Percentiles rank a stretch among this genome's conserved stretches.
These are phyloP conservation scores for Seriola dumerili DNA, from an alignment of 2,113 vertebrate species.

Conservation along the genomic window DNA sequence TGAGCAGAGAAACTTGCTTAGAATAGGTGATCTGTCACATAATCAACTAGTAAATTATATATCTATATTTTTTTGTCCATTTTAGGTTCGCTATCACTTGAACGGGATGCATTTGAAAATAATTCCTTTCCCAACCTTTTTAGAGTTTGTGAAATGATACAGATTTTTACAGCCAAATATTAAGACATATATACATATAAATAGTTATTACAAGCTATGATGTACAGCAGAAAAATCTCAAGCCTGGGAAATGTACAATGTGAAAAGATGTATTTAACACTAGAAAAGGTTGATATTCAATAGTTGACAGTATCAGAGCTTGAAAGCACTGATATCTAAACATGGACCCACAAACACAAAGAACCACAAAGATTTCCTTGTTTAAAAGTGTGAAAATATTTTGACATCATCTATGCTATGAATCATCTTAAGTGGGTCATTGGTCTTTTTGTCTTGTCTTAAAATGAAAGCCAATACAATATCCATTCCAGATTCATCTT, in stretches of 20 bases:
- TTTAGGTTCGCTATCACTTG: no score
- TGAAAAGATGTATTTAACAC: neutral
- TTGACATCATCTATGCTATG: neutral
- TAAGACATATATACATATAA: no score
- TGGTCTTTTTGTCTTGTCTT: neutral
- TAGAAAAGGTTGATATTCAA: neutral
- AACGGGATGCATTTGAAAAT: no score
- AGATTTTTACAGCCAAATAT: no score
- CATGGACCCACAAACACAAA: neutral
- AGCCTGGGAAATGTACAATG: neutral
- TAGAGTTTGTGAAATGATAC: no score
- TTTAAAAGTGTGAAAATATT: slow-evolving; percentile 1
- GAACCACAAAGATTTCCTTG: neutral
- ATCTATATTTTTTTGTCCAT: no score
- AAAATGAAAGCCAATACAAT: neutral
- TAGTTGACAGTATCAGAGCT: neutral
- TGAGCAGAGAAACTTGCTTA: no score
- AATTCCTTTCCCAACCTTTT: no score
- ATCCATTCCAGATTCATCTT: neutral
- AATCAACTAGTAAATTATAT: no score
- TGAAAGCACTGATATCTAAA: neutral
- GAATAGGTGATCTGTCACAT: no score
- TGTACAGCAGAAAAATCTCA: neutral
- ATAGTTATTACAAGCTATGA: no score
- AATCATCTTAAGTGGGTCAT: neutral